Conservation (phyloP, 2,113 vertebrate genomes). For the Oreochromis aureus region DNA sequence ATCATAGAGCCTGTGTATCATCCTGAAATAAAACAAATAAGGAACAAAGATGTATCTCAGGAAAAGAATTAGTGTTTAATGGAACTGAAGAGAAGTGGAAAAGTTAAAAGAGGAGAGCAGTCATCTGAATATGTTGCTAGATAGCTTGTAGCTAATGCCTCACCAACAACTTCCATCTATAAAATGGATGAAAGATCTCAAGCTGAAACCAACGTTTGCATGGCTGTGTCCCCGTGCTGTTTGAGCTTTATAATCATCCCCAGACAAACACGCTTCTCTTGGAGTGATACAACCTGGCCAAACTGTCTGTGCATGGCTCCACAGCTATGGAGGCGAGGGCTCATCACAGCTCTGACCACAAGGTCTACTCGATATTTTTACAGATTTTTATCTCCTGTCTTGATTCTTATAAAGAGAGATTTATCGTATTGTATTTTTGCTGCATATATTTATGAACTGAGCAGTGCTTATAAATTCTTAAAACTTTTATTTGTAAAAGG, state of each 20-base stretch:
- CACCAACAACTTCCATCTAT: background rate
- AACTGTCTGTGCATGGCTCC: background rate
- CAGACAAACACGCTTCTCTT: background rate
- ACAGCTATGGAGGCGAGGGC: background rate
- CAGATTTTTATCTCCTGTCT: constrained; percentile 37
- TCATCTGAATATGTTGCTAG: background rate
- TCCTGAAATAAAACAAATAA: background rate
- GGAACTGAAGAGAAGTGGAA: background rate
- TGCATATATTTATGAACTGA: constrained; percentile 49
- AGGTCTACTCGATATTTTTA: constrained; percentile 28
- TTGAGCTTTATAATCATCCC: background rate
- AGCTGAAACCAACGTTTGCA: background rate
- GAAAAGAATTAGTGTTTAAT: background rate
- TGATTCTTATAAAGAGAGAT: constrained; percentile 37
- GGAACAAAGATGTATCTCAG: background rate
- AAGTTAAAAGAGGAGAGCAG: background rate
- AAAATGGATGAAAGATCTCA: background rate
- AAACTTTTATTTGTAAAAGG: constrained; percentile 10
- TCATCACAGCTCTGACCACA: background rate
- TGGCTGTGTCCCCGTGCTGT: background rate
- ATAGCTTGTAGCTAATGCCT: background rate
- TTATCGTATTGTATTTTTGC: constrained; percentile 53
- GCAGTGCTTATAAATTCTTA: background rate
- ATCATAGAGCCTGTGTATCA: background rate
- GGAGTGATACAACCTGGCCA: background rate